Percentiles rank a stretch among this genome's conserved stretches.
Evolutionary conservation across 2,113 vertebrate species (phyloP).

Genomic region (Syngnathus floridae): DNA sequence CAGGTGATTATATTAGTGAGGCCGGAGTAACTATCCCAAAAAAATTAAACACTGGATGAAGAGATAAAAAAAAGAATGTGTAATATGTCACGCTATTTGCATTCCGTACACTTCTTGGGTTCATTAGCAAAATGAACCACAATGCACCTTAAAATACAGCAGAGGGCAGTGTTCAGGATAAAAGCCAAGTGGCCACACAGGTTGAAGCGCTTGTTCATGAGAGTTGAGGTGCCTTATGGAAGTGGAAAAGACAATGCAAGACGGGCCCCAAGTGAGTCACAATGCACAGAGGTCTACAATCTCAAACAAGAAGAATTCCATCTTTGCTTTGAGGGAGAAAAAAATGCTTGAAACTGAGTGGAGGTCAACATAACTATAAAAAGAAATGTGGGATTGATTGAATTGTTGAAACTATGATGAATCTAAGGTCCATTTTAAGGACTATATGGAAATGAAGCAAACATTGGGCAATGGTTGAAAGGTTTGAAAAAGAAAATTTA

Average conservation of each 20-base stretch:
- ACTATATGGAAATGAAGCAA: background rate
- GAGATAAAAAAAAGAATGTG: no score
- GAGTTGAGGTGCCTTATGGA: background rate
- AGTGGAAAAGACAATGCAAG: background rate
- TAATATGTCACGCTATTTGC: no score
- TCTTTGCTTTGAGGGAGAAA: no score
- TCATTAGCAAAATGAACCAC: background rate
- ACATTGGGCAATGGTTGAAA: background rate
- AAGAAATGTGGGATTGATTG: background rate
- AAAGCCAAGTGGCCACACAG: background rate
- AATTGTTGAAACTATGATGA: background rate
- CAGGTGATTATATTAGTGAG: no score
- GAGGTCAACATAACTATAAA: no score
- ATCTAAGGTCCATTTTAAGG: no score
- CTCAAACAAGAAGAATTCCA: no score
- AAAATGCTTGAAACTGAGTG: no score
- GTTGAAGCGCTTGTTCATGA: background rate
- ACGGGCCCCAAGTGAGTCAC: no score
- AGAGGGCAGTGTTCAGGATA: slow-evolving; percentile 55
- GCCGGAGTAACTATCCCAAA: no score
- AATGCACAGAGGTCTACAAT: no score
- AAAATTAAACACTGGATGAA: no score
- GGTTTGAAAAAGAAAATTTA: background rate
- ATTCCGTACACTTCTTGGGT: background rate
- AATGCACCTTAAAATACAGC: slow-evolving; percentile 46